A percentile compares a stretch with the other conserved stretches of the same genome.
phyloP scores from a whole-genome alignment of 2,888 invertebrate genomes.

The Diaprepes abbreviatus region DNA sequence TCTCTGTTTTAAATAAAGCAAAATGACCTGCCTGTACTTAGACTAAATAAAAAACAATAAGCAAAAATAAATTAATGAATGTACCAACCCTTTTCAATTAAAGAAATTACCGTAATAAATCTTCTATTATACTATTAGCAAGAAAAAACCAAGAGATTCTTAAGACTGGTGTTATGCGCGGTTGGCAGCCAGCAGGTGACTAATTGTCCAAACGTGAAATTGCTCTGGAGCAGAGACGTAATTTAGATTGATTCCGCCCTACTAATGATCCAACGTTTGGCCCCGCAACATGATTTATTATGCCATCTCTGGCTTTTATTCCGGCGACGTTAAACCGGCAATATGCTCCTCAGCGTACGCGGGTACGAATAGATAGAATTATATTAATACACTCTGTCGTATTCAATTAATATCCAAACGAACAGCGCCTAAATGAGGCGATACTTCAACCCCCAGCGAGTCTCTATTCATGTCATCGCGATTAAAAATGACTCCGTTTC shows the following conservation, averaged over 20 bases:
- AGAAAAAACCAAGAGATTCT: slow-evolving; percentile 27
- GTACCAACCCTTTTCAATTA: slow-evolving; percentile 19
- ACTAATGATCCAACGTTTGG: slow-evolving; percentile 55
- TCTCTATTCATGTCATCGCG: slow-evolving; percentile 65
- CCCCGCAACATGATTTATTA: slow-evolving; percentile 55
- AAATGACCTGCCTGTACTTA: background rate
- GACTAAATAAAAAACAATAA: background rate
- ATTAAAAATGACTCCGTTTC: slow-evolving; percentile 67
- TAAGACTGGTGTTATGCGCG: slow-evolving; percentile 42
- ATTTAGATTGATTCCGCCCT: slow-evolving; percentile 55
- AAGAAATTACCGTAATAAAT: slow-evolving; percentile 26
- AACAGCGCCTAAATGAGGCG: slow-evolving; percentile 64
- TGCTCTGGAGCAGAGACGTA: slow-evolving; percentile 53
- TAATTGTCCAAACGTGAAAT: slow-evolving; percentile 55
- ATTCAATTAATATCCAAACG: slow-evolving; percentile 66
- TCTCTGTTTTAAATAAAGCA: no score
- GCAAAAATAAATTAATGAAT: slow-evolving; percentile 4
- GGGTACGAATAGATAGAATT: slow-evolving; percentile 59
- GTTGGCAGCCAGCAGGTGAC: slow-evolving; percentile 52
- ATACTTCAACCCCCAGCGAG: slow-evolving; percentile 63
- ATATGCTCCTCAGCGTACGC: slow-evolving; percentile 57
- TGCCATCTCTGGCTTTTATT: slow-evolving; percentile 53
- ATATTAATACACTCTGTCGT: slow-evolving; percentile 67
- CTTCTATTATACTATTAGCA: slow-evolving; percentile 37
- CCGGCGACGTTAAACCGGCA: slow-evolving; percentile 55